These are phyloP conservation scores for Hemithea aestivaria DNA, from an alignment of 2,888 invertebrate species.

Conservation along the genomic window DNA sequence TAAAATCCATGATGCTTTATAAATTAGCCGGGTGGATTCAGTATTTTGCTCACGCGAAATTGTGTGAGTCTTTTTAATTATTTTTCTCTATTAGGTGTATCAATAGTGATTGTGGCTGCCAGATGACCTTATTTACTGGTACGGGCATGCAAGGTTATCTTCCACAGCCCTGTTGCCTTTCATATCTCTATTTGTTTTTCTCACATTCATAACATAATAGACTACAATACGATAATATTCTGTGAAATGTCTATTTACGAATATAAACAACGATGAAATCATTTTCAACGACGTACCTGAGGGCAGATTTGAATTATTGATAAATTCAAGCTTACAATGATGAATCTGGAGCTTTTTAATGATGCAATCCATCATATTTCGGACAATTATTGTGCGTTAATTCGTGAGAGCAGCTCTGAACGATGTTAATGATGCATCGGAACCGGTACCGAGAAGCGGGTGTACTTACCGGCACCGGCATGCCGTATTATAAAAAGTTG, in stretches of 20 bases:
- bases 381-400: slow-evolving; percentile 47
- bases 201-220: slow-evolving; percentile 22
- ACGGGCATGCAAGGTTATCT: slow-evolving; percentile 59
- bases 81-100: slow-evolving; percentile 24
- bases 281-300: background rate
- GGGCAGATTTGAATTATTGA: slow-evolving; percentile 5
- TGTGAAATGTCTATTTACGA: slow-evolving; percentile 20
- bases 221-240: slow-evolving; percentile 13
- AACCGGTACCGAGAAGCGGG: slow-evolving; percentile 50
- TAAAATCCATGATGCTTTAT: slow-evolving; percentile 1
- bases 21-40: background rate
- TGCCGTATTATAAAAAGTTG: slow-evolving; percentile 52
- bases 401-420: slow-evolving; percentile 42
- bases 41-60: slow-evolving; percentile 1
- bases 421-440: slow-evolving; percentile 56
- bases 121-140: slow-evolving; percentile 57
- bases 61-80: slow-evolving; percentile 8
- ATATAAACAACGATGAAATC: slow-evolving; percentile 22
- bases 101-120: slow-evolving; percentile 38
- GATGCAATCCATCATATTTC: slow-evolving; percentile 49
- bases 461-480: slow-evolving; percentile 18
- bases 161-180: slow-evolving; percentile 43
- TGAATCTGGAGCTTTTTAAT: slow-evolving; percentile 29
- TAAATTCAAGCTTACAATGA: slow-evolving; percentile 13
- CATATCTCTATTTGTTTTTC: slow-evolving; percentile 37